Percentiles rank a stretch among this genome's conserved stretches.
Conservation (phyloP, 37 sponge, comb jelly and placozoan genomes). For the Ianthella basta region DNA sequence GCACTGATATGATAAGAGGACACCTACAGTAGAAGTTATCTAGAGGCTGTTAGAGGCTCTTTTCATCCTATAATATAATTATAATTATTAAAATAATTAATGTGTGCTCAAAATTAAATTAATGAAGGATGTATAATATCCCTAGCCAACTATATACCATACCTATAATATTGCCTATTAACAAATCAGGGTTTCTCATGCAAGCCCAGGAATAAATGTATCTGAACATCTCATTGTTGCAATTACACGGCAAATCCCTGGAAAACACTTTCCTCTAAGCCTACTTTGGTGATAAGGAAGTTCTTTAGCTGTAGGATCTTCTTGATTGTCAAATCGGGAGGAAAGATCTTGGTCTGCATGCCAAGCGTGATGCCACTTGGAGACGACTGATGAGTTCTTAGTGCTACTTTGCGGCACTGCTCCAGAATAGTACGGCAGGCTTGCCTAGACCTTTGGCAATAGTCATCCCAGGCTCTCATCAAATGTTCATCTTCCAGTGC, state of each 20-base stretch:
- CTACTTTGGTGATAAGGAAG: not conserved
- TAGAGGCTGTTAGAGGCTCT: no score
- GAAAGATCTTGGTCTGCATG: not conserved
- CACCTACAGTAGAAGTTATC: no score
- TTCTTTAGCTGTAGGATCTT: not conserved
- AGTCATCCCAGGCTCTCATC: not conserved
- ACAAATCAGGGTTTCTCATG: no score
- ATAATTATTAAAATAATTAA: no score
- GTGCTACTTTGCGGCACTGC: not conserved
- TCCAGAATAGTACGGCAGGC: not conserved
- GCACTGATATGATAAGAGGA: no score
- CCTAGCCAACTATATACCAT: no score
- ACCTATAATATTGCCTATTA: no score
- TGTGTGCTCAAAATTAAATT: no score
- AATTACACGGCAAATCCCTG: not conserved
- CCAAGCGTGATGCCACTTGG: not conserved
- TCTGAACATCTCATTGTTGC: no score
- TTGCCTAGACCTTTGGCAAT: not conserved
- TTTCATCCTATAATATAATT: no score
- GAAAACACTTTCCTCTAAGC: not conserved
- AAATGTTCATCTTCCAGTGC: not conserved
- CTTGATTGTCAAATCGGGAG: not conserved
- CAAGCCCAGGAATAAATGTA: no score
- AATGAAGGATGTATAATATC: no score
- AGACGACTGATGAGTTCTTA: not conserved